These are phyloP conservation scores for Drosophila affinis DNA, from an alignment of 2,888 invertebrate species.

Conservation along the genomic window DNA sequence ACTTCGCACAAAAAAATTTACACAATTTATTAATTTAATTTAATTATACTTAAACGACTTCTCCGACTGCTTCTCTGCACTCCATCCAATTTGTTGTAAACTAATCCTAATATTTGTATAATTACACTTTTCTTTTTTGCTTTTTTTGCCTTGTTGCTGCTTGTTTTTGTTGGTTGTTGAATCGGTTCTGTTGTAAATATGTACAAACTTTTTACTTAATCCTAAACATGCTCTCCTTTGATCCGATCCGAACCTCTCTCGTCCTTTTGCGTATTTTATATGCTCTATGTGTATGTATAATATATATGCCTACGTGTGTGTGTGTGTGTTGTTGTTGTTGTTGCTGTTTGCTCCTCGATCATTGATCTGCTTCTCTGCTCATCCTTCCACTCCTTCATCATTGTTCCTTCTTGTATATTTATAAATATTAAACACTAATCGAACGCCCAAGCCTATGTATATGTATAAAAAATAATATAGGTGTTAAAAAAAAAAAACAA, in stretches of 20 bases:
- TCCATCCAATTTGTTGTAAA: slow-evolving; percentile 53
- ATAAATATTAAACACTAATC: slow-evolving; percentile 78
- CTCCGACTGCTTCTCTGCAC: neutral
- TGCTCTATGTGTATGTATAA: slow-evolving; percentile 37
- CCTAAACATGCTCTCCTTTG: slow-evolving; percentile 43
- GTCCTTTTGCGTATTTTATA: slow-evolving; percentile 28
- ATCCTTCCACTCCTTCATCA: neutral
- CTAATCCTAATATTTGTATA: slow-evolving; percentile 59
- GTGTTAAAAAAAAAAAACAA: slow-evolving; percentile 61
- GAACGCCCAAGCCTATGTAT: slow-evolving; percentile 68
- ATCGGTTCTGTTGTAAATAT: slow-evolving; percentile 76
- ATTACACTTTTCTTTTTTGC: slow-evolving; percentile 56
- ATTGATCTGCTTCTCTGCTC: slow-evolving; percentile 13
- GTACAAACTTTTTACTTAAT: slow-evolving; percentile 67
- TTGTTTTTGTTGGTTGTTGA: slow-evolving; percentile 23
- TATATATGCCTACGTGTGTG: slow-evolving; percentile 48
- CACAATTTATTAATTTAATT: slow-evolving; percentile 65
- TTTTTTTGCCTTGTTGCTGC: slow-evolving; percentile 49
- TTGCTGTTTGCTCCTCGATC: slow-evolving; percentile 40
- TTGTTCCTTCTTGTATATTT: slow-evolving; percentile 61
- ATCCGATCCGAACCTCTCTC: slow-evolving; percentile 21
- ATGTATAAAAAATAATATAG: slow-evolving; percentile 33
- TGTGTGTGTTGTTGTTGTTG: slow-evolving; percentile 47
- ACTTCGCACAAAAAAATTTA: slow-evolving; percentile 77
- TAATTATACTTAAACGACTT: slow-evolving; percentile 58